These are phyloP conservation scores for Gonatopus flavifemur DNA, from an alignment of 1,140 invertebrate genomes.

Conservation along the genomic window DNA sequence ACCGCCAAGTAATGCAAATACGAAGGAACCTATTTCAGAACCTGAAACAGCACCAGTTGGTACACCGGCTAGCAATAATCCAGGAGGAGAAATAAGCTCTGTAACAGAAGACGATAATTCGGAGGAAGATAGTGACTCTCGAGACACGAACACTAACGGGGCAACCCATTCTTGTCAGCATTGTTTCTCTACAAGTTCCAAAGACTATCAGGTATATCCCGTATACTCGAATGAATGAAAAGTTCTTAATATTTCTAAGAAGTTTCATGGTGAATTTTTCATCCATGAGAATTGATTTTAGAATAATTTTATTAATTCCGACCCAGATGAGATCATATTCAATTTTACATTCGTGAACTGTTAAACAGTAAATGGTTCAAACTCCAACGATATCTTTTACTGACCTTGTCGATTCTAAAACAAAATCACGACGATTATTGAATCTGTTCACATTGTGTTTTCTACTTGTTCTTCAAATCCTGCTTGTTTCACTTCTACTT, in stretches of 20 bases:
- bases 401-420: too few species aligned
- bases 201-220: slow-evolving; percentile 44
- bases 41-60: slow-evolving; percentile 42
- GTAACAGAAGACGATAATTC: slow-evolving; percentile 93
- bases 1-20: slow-evolving; percentile 46
- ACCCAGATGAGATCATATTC: background rate
- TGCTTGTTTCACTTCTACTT: background rate
- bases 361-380: too few species aligned
- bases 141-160: slow-evolving; percentile 66
- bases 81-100: slow-evolving; percentile 77
- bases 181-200: slow-evolving; percentile 67
- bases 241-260: too few species aligned
- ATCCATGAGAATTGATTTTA: too few species aligned
- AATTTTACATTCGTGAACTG: too few species aligned
- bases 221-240: too few species aligned
- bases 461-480: background rate
- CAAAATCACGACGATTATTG: too few species aligned
- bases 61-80: slow-evolving; percentile 45
- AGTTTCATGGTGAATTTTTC: too few species aligned
- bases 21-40: slow-evolving; percentile 44
- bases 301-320: slow-evolving; percentile 9
- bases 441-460: too few species aligned
- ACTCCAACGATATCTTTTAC: too few species aligned
- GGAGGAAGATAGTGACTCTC: slow-evolving; percentile 90
- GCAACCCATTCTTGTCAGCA: slow-evolving; percentile 55